Evolutionary conservation across 2,113 vertebrate species (phyloP), one percentile per base, ranked within the genome.

Genomic region (Peromyscus maniculatus): DNA sequence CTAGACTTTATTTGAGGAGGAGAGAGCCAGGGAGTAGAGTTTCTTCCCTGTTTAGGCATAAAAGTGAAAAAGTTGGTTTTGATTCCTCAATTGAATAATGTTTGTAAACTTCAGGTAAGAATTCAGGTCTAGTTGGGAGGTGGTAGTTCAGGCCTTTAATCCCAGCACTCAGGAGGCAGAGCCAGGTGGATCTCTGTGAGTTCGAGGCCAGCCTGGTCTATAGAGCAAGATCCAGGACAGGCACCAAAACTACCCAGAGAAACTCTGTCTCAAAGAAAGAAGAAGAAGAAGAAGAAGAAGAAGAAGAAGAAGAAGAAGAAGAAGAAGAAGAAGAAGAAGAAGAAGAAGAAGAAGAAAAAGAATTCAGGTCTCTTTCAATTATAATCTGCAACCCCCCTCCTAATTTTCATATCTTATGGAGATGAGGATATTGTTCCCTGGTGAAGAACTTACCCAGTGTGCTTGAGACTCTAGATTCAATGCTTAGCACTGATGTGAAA

Each of bases 61-160:
- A 10, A 75, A 94, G 69, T 72, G 26, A 39, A 94, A 24, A 79
- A 91, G 46, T 13, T n/a, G 0, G 83, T 72, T 96, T 96, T 89
- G 43, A 89, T 49, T 78, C 39, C 9, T 86, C 74, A 79, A 16
- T 84, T 97, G 26, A 62, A 84, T 28, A 91, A 84, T 11, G 11
- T 22, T 88, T 64, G 28, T 67, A 67, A 87, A 49, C 22, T 80
- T 31, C 67, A 57, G 67, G 16, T 78, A 74, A 94, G 67, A 91
- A 83, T 82, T 16, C 62, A 90, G 46, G 12, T 2, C 11, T 82
- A 17, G 10, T 10, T 9, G 52, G 52, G 52, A 9, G 52, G 52
- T 52, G 10, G 52, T 52, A 10, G 52, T 1, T 1, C 52, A 52
- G 10, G 10, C 52, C 52, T 11, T 52, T 52, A 11, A 52, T 11